Base-by-base conservation (phyloP, 2,888 invertebrate species). In the Lepas anatifera region DNA sequence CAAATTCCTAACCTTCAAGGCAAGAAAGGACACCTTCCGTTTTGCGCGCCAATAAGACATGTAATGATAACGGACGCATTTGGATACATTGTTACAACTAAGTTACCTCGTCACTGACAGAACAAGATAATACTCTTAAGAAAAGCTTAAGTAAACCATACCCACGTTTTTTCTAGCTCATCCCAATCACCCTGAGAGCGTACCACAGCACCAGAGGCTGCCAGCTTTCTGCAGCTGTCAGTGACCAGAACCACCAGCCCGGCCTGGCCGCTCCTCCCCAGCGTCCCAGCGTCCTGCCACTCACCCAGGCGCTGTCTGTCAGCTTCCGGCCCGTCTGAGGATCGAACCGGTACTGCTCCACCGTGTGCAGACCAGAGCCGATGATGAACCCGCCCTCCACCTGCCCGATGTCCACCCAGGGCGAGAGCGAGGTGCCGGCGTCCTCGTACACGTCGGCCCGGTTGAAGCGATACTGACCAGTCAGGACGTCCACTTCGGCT, bases 281-380 rank as follows among this genome's bases (percentile, higher is more conserved):
- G 39, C 68, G 39, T 68, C 11, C 41, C 41, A 16, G 10, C 10
- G 1, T 4, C 11, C 41, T 4, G 41, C 4, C 41, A 41, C 18
- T 73, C 76, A 83, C 83, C 92, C 92, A 93, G 2, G 92, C 91
- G 68, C 89, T 84, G 75, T 87, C 85, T 0, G 90, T 90, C 10
- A 88, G 81, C 6, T 90, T 78, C 74, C 84, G 82, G 0, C 91
- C 92, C 7, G 85, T 86, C 13, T 81, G 77, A 6, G 83, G 80
- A 74, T 88, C 86, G 71, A 85, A 87, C 0, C 87, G 79, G 32
- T 88, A 77, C 74, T 89, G 85, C 77, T 93, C 92, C 0, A 84
- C 84, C 0, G 89, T 87, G 85, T 87, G 90, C 75, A 88, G 89
- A 2, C 93, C 93, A 11, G 83, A 73, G 0, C 84, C 84, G 89